Evolutionary conservation across 2,113 vertebrate species (phyloP).

Genomic region (Paradoxurus hermaphroditus): DNA sequence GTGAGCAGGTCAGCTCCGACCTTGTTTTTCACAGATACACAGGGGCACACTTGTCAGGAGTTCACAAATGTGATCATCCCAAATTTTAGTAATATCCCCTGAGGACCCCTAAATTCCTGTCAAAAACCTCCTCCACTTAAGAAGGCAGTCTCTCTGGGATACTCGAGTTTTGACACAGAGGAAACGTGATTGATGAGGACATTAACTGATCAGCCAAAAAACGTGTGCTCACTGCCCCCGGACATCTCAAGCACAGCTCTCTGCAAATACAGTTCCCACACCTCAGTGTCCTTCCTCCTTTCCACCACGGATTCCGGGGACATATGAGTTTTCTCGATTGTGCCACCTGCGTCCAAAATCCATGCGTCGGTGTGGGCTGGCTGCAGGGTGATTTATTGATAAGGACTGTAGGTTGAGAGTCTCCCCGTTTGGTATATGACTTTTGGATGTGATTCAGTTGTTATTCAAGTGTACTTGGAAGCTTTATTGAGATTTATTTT

Average conservation of each 20-base stretch:
- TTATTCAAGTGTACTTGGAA: neutral
- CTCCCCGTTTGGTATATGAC: neutral
- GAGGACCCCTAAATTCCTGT: neutral
- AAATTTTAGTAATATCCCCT: neutral
- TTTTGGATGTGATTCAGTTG: neutral
- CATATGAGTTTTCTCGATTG: neutral
- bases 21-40: neutral
- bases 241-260: neutral
- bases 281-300: neutral
- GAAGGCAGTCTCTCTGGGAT: neutral
- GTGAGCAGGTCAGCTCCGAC: neutral
- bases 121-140: neutral
- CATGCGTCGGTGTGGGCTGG: neutral
- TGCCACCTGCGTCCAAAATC: neutral
- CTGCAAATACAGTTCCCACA: neutral
- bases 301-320: neutral
- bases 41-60: neutral
- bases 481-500: slow-evolving; percentile 21
- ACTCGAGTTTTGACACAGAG: neutral
- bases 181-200: neutral
- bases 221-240: neutral
- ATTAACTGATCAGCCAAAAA: neutral
- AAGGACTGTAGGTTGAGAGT: neutral
- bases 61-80: neutral
- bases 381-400: neutral